Evolutionary conservation across 1,140 invertebrate genomes (phyloP).

Genomic region (Drosophila erecta): DNA sequence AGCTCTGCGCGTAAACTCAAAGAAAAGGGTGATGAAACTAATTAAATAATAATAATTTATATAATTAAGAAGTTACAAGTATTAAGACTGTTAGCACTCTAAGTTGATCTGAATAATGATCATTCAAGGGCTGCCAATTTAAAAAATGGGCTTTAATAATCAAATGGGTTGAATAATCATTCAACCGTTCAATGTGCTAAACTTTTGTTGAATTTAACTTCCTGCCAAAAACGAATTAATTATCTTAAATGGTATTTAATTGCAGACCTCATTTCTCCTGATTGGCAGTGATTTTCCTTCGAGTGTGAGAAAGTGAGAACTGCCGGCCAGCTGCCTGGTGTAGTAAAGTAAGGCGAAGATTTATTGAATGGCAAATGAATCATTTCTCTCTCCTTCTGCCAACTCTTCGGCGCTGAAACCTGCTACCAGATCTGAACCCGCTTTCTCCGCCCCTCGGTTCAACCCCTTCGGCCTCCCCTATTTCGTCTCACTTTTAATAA

Average conservation of each 20-base stretch:
- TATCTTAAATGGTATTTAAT: not conserved
- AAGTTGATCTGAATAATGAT: too few species aligned
- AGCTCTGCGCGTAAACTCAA: slow-evolving; percentile 12
- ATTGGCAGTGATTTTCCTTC: slow-evolving; percentile 1
- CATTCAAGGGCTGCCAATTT: too few species aligned
- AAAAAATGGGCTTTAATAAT: too few species aligned
- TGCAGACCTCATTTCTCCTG: not conserved
- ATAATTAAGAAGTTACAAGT: not conserved
- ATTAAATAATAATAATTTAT: not conserved
- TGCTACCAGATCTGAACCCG: slow-evolving; percentile 7
- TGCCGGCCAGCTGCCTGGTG: slow-evolving; percentile 50
- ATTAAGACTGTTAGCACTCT: too few species aligned
- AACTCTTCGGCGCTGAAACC: slow-evolving; percentile 56
- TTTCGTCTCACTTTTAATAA: slow-evolving; percentile 74
- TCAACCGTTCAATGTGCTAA: too few species aligned
- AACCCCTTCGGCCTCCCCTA: not conserved
- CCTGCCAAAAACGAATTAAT: not conserved
- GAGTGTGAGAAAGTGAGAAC: slow-evolving; percentile 21
- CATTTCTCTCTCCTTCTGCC: slow-evolving; percentile 37
- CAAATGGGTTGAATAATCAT: too few species aligned
- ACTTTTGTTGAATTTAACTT: not conserved
- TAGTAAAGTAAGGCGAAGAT: slow-evolving; percentile 63
- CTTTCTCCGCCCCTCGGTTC: not conserved
- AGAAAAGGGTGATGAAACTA: not conserved
- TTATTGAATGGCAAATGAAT: slow-evolving; percentile 79